Base-by-base conservation (phyloP, 2,888 invertebrate species). In the Serrognathus titanus region DNA sequence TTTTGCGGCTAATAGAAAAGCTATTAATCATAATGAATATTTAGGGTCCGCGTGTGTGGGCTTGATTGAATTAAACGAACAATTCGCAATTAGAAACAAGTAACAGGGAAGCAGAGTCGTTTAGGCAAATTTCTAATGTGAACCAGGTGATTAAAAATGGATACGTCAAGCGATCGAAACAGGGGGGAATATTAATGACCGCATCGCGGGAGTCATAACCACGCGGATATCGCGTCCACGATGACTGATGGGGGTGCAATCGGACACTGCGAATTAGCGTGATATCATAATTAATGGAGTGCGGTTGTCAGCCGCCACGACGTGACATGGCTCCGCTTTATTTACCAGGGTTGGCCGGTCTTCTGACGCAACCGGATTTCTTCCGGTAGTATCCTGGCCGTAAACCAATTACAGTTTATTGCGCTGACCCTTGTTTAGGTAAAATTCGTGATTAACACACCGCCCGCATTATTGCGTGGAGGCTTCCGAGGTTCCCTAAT, bases 261-360 rank as follows among this genome's bases (percentile, higher is more conserved):
- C 59, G 62, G 60, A 64, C 62, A 58, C 51, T 53, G 54, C 55
- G 61, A 64, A 65, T 64, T 65, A 64, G 64, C 62, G 65, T 60
- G 61, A 64, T 66, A 65, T 67, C 62, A 65, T 68, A 69, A 69
- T 69, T 67, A 69, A 69, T 69, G 69, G 65, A 66, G 64, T 64
- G 66, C 59, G 59, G 61, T 64, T 66, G 68, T 68, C 68, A 64
- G 65, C 64, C 63, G 65, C 65, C 66, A 61, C 60, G 59, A 60
- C 62, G 62, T 64, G 62, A 66, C 65, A 64, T 66, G 62, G 62
- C 64, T 61, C 59, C 61, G 58, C 58, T 61, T 63, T 65, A 65
- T 63, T 57, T 57, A 58, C 57, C 51, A 16, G 43, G 12, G 37
- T 40, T 35, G 57, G 51, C 45, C 55, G 58, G 57, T 60, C 60